A percentile compares a stretch with the other conserved stretches of the same genome.
These are phyloP conservation scores for Talpa occidentalis DNA, from an alignment of 2,113 vertebrate species.

Conservation along the genomic window DNA sequence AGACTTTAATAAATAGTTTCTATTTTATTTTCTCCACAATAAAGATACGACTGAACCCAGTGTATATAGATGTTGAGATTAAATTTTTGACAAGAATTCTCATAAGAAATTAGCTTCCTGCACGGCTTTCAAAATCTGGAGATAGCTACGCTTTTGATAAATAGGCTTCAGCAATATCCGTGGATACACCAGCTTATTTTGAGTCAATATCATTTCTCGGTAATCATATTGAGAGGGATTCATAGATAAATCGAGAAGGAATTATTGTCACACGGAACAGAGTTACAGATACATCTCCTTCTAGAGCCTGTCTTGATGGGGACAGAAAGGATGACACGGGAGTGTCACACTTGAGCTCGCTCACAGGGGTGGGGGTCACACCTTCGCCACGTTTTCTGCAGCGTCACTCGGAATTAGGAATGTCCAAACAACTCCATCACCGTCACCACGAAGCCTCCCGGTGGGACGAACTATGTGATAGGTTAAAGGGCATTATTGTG, in stretches of 20 bases:
- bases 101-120: not conserved
- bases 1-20: not conserved
- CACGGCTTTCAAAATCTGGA: not conserved
- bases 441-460: not conserved
- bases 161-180: not conserved
- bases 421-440: not conserved
- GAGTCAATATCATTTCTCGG: not conserved
- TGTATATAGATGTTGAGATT: not conserved
- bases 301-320: not conserved
- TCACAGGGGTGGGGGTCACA: too few relatives aligned
- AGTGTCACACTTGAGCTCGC: not conserved
- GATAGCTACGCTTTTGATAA: not conserved
- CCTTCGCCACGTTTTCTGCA: not conserved
- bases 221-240: not conserved
- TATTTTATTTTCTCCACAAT: conserved; percentile 1
- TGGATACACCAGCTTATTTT: not conserved
- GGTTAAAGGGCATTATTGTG: fast-evolving
- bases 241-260: not conserved
- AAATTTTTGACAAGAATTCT: not conserved
- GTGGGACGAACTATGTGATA: fast-evolving
- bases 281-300: not conserved
- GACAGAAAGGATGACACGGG: not conserved
- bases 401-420: not conserved
- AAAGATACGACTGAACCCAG: not conserved
- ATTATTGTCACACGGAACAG: not conserved